Evolutionary conservation across 53 echinoderm and acorn worm genomes (phyloP).

Genomic region (Paracentrotus lividus): DNA sequence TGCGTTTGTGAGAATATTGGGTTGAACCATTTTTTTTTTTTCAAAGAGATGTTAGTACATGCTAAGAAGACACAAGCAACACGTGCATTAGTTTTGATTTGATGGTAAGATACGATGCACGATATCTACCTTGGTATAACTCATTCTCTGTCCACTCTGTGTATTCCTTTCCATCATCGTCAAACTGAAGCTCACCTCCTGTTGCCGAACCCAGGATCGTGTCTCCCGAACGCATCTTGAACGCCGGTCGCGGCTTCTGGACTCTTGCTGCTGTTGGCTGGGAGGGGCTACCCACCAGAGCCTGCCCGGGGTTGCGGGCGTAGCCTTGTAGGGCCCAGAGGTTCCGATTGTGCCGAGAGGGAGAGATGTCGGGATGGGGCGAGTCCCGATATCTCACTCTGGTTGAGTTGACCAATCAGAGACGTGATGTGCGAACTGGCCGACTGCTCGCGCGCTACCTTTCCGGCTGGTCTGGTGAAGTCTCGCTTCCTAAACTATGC

Average conservation of each 20-base stretch:
- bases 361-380: slow-evolving; percentile 65
- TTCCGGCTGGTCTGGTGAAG: slow-evolving; percentile 30
- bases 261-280: neutral
- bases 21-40: neutral
- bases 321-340: slow-evolving; percentile 9
- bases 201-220: neutral
- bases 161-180: slow-evolving; percentile 56
- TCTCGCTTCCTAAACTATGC: slow-evolving; percentile 54
- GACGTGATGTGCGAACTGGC: slow-evolving; percentile 29
- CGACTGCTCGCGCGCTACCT: neutral
- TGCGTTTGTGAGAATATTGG: neutral
- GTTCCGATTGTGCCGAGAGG: slow-evolving; percentile 43
- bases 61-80: slow-evolving; percentile 50
- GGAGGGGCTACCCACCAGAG: slow-evolving; percentile 57
- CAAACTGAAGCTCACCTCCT: slow-evolving; percentile 54
- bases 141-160: slow-evolving; percentile 74
- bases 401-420: slow-evolving; percentile 45
- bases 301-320: slow-evolving; percentile 52
- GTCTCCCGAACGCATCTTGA: slow-evolving; percentile 42
- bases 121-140: slow-evolving; percentile 65
- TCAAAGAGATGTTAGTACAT: slow-evolving; percentile 47
- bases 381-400: slow-evolving; percentile 16
- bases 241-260: neutral
- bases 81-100: slow-evolving; percentile 21
- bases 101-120: neutral